Evolutionary conservation across 2,888 invertebrate species (phyloP).

Genomic region (Synergus umbraculus): DNA sequence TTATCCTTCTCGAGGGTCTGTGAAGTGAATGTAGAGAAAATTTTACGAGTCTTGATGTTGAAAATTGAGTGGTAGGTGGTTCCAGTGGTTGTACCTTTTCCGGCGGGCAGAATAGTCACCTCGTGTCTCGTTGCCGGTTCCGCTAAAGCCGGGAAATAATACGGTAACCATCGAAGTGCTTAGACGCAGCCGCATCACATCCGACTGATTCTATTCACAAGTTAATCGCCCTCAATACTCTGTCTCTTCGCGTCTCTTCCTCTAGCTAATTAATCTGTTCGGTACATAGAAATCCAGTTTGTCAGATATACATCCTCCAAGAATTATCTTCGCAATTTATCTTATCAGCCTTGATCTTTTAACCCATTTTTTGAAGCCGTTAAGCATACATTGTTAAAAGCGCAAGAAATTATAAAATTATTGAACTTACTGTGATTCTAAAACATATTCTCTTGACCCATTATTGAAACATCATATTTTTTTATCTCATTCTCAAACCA

Average conservation of each 20-base stretch:
- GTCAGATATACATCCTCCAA: not conserved
- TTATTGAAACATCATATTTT: not conserved
- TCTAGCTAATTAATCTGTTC: not conserved
- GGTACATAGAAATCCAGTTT: not conserved
- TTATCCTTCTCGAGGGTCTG: not conserved
- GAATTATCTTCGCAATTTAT: not conserved
- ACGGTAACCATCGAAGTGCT: constrained; percentile 33
- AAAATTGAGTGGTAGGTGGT: not conserved
- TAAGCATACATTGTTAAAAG: no score
- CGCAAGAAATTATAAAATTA: no score
- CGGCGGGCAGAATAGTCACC: not conserved
- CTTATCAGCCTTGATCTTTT: no score
- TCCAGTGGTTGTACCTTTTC: not conserved
- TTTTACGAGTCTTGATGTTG: not conserved
- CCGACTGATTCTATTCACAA: constrained; percentile 56
- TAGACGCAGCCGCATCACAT: constrained; percentile 48
- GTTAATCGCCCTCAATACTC: constrained; percentile 50
- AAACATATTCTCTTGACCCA: no score
- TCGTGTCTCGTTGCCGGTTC: not conserved
- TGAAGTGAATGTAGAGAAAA: not conserved
- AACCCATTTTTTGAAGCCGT: no score
- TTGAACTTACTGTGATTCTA: no score
- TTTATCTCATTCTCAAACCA: not conserved
- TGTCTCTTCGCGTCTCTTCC: constrained; percentile 41
- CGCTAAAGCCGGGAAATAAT: not conserved